phyloP scores from a whole-genome alignment of 2,113 vertebrate species.

The Syrrhaptes paradoxus region DNA sequence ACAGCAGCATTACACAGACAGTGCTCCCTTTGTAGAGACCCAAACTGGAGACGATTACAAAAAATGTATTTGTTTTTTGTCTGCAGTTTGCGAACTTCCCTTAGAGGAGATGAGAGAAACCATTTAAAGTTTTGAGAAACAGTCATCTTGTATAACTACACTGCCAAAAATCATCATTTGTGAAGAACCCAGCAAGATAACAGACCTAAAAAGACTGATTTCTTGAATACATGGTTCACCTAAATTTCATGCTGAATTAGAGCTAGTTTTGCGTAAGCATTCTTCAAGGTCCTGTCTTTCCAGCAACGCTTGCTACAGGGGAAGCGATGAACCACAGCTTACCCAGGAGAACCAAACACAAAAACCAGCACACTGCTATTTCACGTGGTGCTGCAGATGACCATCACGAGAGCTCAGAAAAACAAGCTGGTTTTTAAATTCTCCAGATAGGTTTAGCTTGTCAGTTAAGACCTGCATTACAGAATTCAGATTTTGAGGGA shows the following conservation, averaged over 20 bases:
- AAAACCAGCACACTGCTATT: not conserved
- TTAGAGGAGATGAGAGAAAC: not conserved
- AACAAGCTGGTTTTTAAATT: not conserved
- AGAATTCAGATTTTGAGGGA: not conserved
- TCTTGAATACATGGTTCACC: not conserved
- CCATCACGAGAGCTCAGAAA: not conserved
- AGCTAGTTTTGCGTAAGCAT: not conserved
- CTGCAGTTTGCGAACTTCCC: not conserved
- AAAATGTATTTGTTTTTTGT: not conserved
- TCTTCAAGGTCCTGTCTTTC: not conserved
- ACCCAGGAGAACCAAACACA: not conserved
- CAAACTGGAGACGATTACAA: not conserved
- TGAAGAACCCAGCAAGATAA: not conserved
- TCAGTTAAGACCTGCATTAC: not conserved
- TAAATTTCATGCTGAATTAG: not conserved
- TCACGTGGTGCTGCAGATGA: not conserved
- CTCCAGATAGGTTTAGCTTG: not conserved
- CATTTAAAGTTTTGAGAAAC: not conserved
- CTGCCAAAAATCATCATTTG: not conserved
- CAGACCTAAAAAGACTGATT: not conserved
- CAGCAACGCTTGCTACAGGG: not conserved
- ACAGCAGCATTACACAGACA: not conserved
- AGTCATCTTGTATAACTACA: not conserved
- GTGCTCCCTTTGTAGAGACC: constrained; percentile 20
- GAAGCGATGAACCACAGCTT: not conserved